Evolutionary conservation across 2,888 invertebrate genomes (phyloP).

Genomic region (Drosophila siamana): DNA sequence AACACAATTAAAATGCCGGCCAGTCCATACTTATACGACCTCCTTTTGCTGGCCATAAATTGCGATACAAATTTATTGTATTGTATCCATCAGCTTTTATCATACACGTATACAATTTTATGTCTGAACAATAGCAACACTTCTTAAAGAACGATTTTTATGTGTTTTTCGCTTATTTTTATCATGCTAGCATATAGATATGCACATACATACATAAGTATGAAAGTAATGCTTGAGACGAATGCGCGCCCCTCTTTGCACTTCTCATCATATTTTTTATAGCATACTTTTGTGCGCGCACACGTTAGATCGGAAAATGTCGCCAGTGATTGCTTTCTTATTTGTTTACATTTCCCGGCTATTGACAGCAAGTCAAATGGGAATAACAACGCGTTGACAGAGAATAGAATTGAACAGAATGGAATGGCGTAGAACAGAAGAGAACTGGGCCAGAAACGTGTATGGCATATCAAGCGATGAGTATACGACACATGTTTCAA

Average conservation of each 20-base stretch:
- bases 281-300: slow-evolving; percentile 71
- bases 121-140: slow-evolving; percentile 38
- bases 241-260: slow-evolving; percentile 42
- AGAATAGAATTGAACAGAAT: not conserved
- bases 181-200: not conserved
- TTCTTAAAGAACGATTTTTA: slow-evolving; percentile 33
- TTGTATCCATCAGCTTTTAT: slow-evolving; percentile 17
- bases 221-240: slow-evolving; percentile 14
- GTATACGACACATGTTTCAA: slow-evolving; percentile 77
- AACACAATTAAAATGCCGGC: not conserved
- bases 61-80: slow-evolving; percentile 4
- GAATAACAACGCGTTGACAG: slow-evolving; percentile 49
- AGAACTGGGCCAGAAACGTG: slow-evolving; percentile 53
- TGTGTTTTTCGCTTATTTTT: not conserved
- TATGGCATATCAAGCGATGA: slow-evolving; percentile 69
- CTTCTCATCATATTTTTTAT: slow-evolving; percentile 76
- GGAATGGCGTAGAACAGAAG: slow-evolving; percentile 1
- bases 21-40: not conserved
- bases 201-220: not conserved
- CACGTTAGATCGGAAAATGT: slow-evolving; percentile 73
- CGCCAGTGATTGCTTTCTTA: slow-evolving; percentile 74
- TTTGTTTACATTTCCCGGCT: slow-evolving; percentile 75
- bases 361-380: slow-evolving; percentile 64
- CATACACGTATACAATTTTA: slow-evolving; percentile 21
- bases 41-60: slow-evolving; percentile 14